phyloP scores from a whole-genome alignment of 53 echinoderm and acorn worm genomes.

The Holothuria scabra region DNA sequence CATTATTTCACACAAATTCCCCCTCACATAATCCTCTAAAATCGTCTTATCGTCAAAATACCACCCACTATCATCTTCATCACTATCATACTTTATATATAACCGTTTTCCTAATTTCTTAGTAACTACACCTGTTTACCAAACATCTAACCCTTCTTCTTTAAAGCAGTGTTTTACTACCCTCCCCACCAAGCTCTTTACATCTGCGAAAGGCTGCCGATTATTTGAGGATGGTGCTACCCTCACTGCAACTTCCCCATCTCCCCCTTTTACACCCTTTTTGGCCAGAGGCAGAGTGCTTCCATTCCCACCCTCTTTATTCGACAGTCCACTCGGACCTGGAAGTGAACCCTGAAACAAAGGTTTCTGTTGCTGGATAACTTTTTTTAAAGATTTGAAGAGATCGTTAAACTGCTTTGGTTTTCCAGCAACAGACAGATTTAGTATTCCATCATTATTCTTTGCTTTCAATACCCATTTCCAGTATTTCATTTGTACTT shows the following conservation, averaged over 20 bases:
- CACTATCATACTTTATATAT: not conserved
- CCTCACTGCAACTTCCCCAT: no score
- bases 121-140: no score
- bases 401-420: not conserved
- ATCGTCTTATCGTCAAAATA: not conserved
- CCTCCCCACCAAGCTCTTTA: conserved; percentile 4
- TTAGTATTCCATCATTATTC: conserved; percentile 40
- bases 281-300: no score
- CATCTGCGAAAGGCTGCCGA: no score
- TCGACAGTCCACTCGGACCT: no score
- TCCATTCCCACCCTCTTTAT: no score
- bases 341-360: no score
- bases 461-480: conserved; percentile 3
- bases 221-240: no score
- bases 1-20: not conserved
- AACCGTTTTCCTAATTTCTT: not conserved
- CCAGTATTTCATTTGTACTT: no score
- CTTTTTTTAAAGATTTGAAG: no score
- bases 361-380: no score
- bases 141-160: not conserved
- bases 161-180: not conserved
- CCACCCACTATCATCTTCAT: not conserved
- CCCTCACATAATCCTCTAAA: not conserved
- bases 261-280: no score
- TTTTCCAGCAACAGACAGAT: conserved; percentile 22